phyloP scores from a whole-genome alignment of 2,888 invertebrate species.

The Diabrotica balteata region DNA sequence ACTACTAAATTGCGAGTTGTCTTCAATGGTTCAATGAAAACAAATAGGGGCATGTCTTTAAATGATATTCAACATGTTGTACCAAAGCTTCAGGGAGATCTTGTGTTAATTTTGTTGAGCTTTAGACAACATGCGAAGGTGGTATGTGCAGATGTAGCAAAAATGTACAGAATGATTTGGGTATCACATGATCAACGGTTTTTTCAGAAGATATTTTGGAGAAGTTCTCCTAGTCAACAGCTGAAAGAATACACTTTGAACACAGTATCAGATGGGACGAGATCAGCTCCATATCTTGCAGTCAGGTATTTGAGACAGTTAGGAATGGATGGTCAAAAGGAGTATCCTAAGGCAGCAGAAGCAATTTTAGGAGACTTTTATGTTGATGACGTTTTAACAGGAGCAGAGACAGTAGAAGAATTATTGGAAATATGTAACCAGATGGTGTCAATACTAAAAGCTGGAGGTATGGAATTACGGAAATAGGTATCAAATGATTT shows the following conservation, averaged over 20 bases:
- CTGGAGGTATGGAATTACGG: too few relatives aligned
- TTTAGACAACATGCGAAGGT: too few relatives aligned
- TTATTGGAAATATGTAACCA: background rate
- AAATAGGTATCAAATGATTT: too few relatives aligned
- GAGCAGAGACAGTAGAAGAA: conserved; percentile 12
- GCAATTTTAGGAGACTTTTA: too few relatives aligned
- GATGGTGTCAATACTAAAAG: too few relatives aligned
- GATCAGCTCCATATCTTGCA: conserved; percentile 17
- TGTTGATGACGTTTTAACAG: conserved; percentile 27
- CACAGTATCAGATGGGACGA: conserved; percentile 24
- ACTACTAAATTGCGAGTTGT: conserved; percentile 31
- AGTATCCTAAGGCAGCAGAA: too few relatives aligned
- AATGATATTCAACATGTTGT: conserved; percentile 32
- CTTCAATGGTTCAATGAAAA: conserved; percentile 20
- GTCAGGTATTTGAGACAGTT: conserved; percentile 21
- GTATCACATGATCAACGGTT: too few relatives aligned
- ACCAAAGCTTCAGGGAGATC: conserved; percentile 29
- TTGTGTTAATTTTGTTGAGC: conserved; percentile 26
- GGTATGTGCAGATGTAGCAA: conserved; percentile 8
- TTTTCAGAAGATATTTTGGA: conserved; percentile 21
- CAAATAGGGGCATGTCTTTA: conserved; percentile 30
- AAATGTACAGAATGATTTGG: too few relatives aligned
- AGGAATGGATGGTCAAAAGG: too few relatives aligned
- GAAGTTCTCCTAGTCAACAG: background rate
- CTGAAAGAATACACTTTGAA: conserved; percentile 13